Percentiles rank a stretch among this genome's conserved stretches.
phyloP scores from a whole-genome alignment of 2,888 invertebrate species.

The Drosophila ezoana region DNA sequence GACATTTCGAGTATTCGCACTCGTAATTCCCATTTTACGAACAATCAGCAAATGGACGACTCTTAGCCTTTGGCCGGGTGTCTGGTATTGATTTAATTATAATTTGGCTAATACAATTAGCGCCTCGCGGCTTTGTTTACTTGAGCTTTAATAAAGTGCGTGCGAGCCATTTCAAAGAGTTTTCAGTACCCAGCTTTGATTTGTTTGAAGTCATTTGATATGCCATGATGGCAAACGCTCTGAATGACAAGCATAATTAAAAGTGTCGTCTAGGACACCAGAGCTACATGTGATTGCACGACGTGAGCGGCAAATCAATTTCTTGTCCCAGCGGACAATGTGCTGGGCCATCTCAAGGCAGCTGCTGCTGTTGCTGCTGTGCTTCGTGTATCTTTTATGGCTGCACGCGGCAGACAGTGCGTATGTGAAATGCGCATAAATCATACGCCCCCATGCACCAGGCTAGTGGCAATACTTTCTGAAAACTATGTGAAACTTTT shows the following conservation, averaged over 20 bases:
- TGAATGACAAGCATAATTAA: conserved; percentile 63
- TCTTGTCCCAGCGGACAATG: conserved; percentile 20
- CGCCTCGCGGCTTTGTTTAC: conserved; percentile 45
- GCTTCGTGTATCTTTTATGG: conserved; percentile 4
- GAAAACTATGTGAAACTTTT: conserved; percentile 27
- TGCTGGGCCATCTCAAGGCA: conserved; percentile 38
- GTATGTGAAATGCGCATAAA: conserved; percentile 45
- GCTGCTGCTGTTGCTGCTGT: conserved; percentile 15
- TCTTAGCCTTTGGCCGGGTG: conserved; percentile 27
- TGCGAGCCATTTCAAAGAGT: conserved; percentile 56
- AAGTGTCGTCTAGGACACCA: conserved; percentile 51
- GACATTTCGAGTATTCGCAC: conserved; percentile 30
- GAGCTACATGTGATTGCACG: conserved; percentile 27
- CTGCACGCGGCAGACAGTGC: conserved; percentile 16
- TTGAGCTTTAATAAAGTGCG: conserved; percentile 46
- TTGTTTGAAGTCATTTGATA: conserved; percentile 45
- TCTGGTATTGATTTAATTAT: conserved; percentile 66
- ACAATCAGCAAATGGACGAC: conserved; percentile 66
- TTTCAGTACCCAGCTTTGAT: conserved; percentile 40
- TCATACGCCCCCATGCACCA: conserved; percentile 45
- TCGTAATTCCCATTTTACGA: conserved; percentile 19
- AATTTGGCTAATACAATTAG: conserved; percentile 69
- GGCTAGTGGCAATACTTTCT: conserved; percentile 1
- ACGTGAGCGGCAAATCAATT: conserved; percentile 59
- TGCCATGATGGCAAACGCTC: conserved; percentile 42